A percentile compares a stretch with the other conserved stretches of the same genome.
phyloP scores from a whole-genome alignment of 1,140 invertebrate genomes.

The Heliothis virescens region DNA sequence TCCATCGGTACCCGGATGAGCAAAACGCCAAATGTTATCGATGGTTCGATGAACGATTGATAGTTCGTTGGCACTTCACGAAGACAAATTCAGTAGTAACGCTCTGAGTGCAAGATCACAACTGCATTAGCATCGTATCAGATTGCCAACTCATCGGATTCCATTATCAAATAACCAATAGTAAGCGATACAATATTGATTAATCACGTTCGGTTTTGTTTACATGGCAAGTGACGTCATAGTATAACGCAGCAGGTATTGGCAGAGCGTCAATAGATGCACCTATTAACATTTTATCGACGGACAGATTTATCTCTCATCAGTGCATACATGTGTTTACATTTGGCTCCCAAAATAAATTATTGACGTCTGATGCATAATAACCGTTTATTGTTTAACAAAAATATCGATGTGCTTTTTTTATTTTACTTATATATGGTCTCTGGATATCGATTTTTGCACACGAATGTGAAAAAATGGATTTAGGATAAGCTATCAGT shows the following conservation, averaged over 20 bases:
- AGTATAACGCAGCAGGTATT: slow-evolving; percentile 33
- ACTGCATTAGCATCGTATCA: slow-evolving; percentile 6
- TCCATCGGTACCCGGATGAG: slow-evolving; percentile 1
- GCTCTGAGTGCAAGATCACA: slow-evolving; percentile 27
- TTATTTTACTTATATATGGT: too few relatives aligned
- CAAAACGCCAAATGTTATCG: slow-evolving; percentile 1
- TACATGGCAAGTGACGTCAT: slow-evolving; percentile 25
- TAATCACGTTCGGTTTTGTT: slow-evolving; percentile 29
- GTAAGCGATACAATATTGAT: slow-evolving; percentile 8
- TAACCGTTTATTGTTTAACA: neutral
- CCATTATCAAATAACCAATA: slow-evolving; percentile 23
- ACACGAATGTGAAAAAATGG: neutral
- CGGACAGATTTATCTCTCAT: slow-evolving; percentile 21
- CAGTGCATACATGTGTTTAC: slow-evolving; percentile 40
- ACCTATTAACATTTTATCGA: slow-evolving; percentile 35
- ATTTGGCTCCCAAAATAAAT: slow-evolving; percentile 37
- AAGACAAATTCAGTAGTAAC: slow-evolving; percentile 26
- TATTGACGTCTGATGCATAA: neutral
- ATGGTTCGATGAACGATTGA: slow-evolving; percentile 29
- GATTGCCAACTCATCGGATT: slow-evolving; percentile 20
- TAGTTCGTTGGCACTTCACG: slow-evolving; percentile 33
- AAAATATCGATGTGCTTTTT: neutral
- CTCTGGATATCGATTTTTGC: too few relatives aligned
- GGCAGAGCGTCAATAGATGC: slow-evolving; percentile 39
- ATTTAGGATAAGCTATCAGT: neutral